Percentiles rank a stretch among this genome's conserved stretches.
phyloP scores from a whole-genome alignment of 2,113 vertebrate species.

The Cricetomys ansorgei region DNA sequence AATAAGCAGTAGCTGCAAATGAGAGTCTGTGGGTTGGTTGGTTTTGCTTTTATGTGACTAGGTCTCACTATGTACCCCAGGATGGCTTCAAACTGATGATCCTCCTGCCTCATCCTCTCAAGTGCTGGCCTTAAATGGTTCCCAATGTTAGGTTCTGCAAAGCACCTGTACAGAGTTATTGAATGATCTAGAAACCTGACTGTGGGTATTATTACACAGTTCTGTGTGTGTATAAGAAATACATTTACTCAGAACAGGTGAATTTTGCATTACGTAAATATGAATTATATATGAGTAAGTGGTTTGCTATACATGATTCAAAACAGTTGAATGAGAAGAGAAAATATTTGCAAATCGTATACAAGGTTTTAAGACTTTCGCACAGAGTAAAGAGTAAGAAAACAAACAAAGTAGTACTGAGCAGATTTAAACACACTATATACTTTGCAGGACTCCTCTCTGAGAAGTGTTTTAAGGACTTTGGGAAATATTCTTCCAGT shows the following conservation, averaged over 20 bases:
- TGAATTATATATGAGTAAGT: background rate
- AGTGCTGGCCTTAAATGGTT: background rate
- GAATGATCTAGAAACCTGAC: background rate
- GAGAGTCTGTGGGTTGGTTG: background rate
- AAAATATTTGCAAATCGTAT: conserved; percentile 38
- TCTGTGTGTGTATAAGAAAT: background rate
- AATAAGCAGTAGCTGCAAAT: background rate
- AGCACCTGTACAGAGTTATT: background rate
- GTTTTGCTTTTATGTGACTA: background rate
- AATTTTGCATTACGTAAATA: background rate
- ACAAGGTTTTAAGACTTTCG: background rate
- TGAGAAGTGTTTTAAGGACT: background rate
- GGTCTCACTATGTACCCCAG: background rate
- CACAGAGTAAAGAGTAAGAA: background rate
- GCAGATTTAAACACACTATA: background rate
- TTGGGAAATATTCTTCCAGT: background rate
- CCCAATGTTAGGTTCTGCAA: background rate
- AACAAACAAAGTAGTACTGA: background rate
- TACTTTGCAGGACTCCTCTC: background rate
- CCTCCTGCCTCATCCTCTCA: background rate
- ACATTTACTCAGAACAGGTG: background rate
- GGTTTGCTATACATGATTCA: background rate
- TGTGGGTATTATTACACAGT: background rate
- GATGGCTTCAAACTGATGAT: background rate
- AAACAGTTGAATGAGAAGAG: conserved; percentile 25